Conservation (phyloP, 2,797 vertebrate genomes). For the Luscinia luscinia region DNA sequence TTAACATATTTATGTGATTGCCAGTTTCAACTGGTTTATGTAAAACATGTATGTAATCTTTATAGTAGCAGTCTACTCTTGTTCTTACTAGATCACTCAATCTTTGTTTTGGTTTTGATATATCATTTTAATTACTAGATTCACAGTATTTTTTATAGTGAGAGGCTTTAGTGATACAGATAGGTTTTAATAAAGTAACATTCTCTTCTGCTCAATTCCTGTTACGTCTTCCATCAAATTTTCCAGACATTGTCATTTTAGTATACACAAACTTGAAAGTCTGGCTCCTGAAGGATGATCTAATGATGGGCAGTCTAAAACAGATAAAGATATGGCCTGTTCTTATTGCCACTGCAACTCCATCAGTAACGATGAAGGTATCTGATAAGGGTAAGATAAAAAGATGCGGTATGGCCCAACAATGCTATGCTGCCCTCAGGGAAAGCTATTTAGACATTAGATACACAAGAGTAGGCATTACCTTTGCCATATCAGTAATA, state of each 20-base stretch:
- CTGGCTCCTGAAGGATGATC: not conserved
- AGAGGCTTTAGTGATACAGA: not conserved
- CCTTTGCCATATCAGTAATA: not conserved
- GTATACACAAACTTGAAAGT: not conserved
- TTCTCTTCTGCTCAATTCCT: not conserved
- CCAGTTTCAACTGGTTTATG: not conserved
- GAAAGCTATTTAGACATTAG: not conserved
- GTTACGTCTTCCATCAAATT: not conserved
- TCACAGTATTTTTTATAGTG: not conserved
- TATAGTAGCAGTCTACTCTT: not conserved
- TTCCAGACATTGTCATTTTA: not conserved
- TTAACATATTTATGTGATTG: not conserved
- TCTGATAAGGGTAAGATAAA: not conserved
- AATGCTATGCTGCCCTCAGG: not conserved
- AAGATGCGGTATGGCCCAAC: not conserved
- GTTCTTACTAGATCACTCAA: not conserved
- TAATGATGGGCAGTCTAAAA: not conserved
- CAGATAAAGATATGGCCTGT: not conserved
- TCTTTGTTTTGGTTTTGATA: not conserved
- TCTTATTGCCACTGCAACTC: not conserved
- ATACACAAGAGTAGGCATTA: not conserved
- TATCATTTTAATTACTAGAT: not conserved
- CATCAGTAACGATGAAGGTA: not conserved
- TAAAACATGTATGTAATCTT: not conserved
- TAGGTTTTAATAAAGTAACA: not conserved